Base-by-base conservation (phyloP, 2,113 vertebrate species). In the Scomber colias region DNA sequence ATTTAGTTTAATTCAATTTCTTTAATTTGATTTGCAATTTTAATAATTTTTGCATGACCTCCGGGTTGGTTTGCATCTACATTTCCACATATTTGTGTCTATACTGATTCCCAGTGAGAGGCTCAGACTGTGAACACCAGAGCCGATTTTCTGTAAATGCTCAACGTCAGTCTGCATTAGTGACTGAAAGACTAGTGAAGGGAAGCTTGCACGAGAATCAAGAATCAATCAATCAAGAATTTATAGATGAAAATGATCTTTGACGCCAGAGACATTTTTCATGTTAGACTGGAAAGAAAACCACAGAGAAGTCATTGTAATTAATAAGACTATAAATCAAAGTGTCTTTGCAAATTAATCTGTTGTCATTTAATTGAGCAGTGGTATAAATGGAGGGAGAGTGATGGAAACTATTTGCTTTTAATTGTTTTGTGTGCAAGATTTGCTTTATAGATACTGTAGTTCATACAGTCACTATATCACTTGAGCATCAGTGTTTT, bases 161-260 rank as follows among this genome's bases (percentile, higher is more conserved):
- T 68, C 64, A 27, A 3, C 69, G 82, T 75, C 77, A 86, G 30
- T 44, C 66, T 69, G 69, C 63, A 87, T 89, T 82, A 81, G 71
- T 21, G 71, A 35, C 17, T 13, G 31, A 17, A 63, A 60, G 6
- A 44, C 35, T 35, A 49, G 53, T 11, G 35, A 68, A 9, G 27
- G 4, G n/a, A 65, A 56, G 46, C 53, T 68, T 11, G 48, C 46
- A 24, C n/a, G 55, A 30, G n/a, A 56, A 56, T 49, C 74, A 77
- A 46, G 53, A 71, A 49, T 69, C 53, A 80, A 40, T 27, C 24
- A 27, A 27, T 27, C 24, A 27, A 27, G 24, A 27, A 27, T 30
- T 11, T 17, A 51, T n/a, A 59, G 31, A 13, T 15, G 0, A 44
- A 16, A 40, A 7, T 50, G 0, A 49, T 13, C 44, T 13, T 21